phyloP scores from a whole-genome alignment of 2,113 vertebrate species.

The Actinemys pallida region DNA sequence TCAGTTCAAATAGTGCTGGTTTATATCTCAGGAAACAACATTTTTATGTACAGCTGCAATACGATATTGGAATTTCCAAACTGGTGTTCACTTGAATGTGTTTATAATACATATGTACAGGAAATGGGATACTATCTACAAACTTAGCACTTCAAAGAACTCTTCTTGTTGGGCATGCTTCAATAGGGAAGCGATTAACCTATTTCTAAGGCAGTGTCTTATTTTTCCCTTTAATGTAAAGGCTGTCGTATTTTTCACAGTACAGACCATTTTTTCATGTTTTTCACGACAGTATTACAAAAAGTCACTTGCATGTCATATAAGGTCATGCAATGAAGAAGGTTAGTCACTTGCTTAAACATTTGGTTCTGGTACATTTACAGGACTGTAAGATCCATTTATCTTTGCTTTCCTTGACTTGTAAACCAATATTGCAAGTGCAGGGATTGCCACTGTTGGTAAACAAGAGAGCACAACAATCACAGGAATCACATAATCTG shows the following conservation, averaged over 20 bases:
- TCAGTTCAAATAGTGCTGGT: slow-evolving; percentile 18
- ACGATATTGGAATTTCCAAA: slow-evolving; percentile 30
- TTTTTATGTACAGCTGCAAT: slow-evolving; percentile 20
- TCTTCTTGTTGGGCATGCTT: neutral
- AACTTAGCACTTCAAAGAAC: slow-evolving; percentile 17
- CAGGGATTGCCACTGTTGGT: slow-evolving; percentile 69
- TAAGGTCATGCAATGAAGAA: neutral
- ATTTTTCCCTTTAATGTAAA: slow-evolving; percentile 39
- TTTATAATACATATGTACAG: slow-evolving; percentile 70
- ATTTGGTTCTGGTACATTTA: slow-evolving; percentile 77
- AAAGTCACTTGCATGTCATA: neutral
- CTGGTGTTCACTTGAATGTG: neutral
- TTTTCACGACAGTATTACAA: neutral
- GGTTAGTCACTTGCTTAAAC: slow-evolving; percentile 53
- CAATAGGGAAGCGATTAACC: neutral
- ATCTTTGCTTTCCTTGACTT: slow-evolving; percentile 78
- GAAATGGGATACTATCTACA: slow-evolving; percentile 67
- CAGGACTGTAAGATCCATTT: slow-evolving; percentile 83
- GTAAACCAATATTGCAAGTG: slow-evolving; percentile 74
- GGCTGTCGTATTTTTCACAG: neutral
- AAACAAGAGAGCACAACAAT: slow-evolving; percentile 71
- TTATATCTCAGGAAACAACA: neutral
- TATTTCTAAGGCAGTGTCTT: neutral
- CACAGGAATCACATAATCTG: slow-evolving; percentile 59
- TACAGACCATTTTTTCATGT: neutral